Base-by-base conservation (phyloP, 2,113 vertebrate species). In the Oceanodroma tethys region DNA sequence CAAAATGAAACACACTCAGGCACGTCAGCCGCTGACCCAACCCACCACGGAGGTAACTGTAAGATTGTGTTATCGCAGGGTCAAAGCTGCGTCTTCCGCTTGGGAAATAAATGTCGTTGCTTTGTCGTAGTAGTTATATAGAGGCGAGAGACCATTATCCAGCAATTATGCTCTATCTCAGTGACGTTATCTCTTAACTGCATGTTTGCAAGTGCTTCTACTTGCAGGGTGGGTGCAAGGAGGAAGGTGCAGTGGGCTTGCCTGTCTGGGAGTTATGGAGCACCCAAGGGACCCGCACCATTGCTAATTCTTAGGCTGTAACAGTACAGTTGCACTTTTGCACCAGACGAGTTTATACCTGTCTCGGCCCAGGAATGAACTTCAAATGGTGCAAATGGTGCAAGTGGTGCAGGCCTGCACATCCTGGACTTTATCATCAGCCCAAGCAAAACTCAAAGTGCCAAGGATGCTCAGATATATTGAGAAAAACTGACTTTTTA, bases 171-270 rank as follows among this genome's bases (percentile, higher is more conserved):
- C 32, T 93, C 82, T 63, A 58, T 88, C 94, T 92, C 47, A 3
- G 60, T 8, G 76, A 71, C 2, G 0, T 95, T 96, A 94, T 96
- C 97, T 93, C 90, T 60, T 94, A 94, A 95, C 81, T 97, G 93
- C 62, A 47, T 3, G 4, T 89, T 95, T 89, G 90, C 66, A 74
- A 87, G 88, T 88, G 71, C 62, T 86, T 70, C 79, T 94, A 4
- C 84, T 85, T 50, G n/a, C 40, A 70, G 67, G 55, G 66, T 86
- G 89, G 71, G 26, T 91, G 55, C 75, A 73, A 93, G 74, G 89
- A 90, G 63, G 67, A 91, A 94, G 81, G 60, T 87, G 87, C 96
- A 82, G 45, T 82, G 70, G 55, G 45, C 55, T 86, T 93, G 86
- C 23, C 53, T 66, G 17, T 81, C 47, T 80, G 42, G 45, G 71